Evolutionary conservation across 2,113 vertebrate species (phyloP), one percentile per base, ranked within the genome.

Genomic region (Asarcornis scutulata): DNA sequence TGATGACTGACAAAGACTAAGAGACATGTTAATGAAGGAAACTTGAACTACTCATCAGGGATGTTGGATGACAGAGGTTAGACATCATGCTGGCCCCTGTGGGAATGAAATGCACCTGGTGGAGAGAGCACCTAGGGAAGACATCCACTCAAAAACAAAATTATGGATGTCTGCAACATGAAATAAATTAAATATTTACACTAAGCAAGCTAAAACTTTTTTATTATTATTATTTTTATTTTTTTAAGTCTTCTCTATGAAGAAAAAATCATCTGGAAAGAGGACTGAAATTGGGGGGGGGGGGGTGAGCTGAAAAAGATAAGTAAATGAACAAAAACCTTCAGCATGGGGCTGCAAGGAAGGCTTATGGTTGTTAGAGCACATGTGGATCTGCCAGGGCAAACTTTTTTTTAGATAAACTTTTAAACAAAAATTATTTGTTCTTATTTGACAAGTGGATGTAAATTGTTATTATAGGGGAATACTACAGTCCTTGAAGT

Each of bases 341-440:
- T 79, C 55, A 78, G 22, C 4, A 14, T 58, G 12, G 58, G 25
- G 16, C 59, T 93, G 42, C 46, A 83, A n/a, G 21, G 31, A 34
- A 86, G 58, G 42, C 38, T 91, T 95, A 42, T 58, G 58, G 44
- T 63, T 84, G 46, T 82, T 68, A 73, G 88, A 78, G 66, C 40
- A 75, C 16, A 46, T 38, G n/a, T 48, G 29, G 9, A 9, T 95
- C 48, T 95, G 72, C 34, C 85, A 90, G 38, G 81, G 11, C 22
- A 89, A 91, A 89, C 13, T 16, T 84, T 38, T 29, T 32, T 31
- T 68, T 44, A 17, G 7, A 46, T 46, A 62, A 76, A 25, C 7
- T 86, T 94, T 89, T 80, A 90, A 83, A 21, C 17, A 77, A 78
- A 89, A 83, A 17, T 44, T 72, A 66, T 26, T 72, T 91, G 83